Conservation (phyloP, 2,113 vertebrate genomes). For the Hippocampus comes region DNA sequence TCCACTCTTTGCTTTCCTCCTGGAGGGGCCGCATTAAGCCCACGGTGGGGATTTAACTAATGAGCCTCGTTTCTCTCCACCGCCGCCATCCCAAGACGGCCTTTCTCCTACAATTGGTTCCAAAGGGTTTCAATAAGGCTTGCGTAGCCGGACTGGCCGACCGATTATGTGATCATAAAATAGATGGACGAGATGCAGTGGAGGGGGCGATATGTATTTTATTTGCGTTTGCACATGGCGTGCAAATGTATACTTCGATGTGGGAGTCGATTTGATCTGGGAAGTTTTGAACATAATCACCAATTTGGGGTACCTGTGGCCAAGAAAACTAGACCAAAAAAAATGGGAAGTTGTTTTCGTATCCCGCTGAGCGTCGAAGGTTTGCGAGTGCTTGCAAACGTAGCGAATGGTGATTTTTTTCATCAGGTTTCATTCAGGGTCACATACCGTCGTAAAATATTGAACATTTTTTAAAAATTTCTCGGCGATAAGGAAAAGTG, state of each 20-base stretch:
- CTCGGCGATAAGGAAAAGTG: no score
- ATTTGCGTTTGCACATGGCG: slow-evolving; percentile 45
- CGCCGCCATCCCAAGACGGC: slow-evolving; percentile 76
- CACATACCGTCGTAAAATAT: no score
- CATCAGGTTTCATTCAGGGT: no score
- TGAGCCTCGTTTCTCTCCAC: slow-evolving; percentile 76
- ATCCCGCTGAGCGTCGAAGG: no score
- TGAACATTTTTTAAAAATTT: no score
- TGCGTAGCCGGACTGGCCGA: slow-evolving; percentile 65
- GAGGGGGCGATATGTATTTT: slow-evolving; percentile 49
- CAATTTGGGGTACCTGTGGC: no score
- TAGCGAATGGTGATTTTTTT: no score
- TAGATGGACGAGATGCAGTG: slow-evolving; percentile 63
- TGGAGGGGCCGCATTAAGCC: slow-evolving; percentile 71
- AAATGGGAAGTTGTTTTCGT: no score
- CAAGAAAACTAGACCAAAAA: no score
- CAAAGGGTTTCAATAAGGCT: slow-evolving; percentile 75
- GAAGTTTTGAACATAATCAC: no score
- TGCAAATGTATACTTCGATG: not conserved
- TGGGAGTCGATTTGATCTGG: no score
- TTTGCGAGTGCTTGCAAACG: no score
- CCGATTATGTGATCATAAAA: slow-evolving; percentile 75
- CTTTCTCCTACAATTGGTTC: slow-evolving; percentile 80
- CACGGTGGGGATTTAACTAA: slow-evolving; percentile 80
- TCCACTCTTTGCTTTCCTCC: slow-evolving; percentile 63